Evolutionary conservation across 1,140 invertebrate genomes (phyloP), one percentile per base, ranked within the genome.

Genomic region (Telenomus remus): DNA sequence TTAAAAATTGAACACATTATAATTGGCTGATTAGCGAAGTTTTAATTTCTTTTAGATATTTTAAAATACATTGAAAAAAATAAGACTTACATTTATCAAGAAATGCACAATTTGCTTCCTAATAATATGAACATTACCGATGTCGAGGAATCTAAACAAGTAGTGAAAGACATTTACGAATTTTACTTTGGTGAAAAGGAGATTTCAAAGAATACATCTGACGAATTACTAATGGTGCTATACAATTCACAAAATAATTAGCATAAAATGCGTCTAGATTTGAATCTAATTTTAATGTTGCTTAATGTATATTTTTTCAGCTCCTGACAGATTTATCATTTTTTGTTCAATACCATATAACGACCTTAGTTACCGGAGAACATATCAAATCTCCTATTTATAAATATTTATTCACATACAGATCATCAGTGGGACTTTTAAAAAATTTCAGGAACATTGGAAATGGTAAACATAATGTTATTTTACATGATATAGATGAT

Each of bases 131-230:
- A 91, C 14, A 84, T 89, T 5, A 86, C 87, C 0, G 85, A 90
- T 56, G 54, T 53, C 3, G 57, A 76, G 2, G 84, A 86, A 10
- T 76, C 82, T 19, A 66, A 83, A 44, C 53, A 80, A 35, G 87
- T 92, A 1, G 91, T 90, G 0, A 79, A 89, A 9, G 78, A 85
- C 37, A 85, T 94, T 7, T 89, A 87, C 56, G 78, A 89, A 34
- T 92, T 90, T 68, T 94, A 94, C 82, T 90, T 93, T 47, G 82
- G 86, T 11, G 86, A 87, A 43, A 83, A 89, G 53, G 80, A 68
- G 15, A 68, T 73, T 46, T 49, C 56, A 0, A 3, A 34, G 0
- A 33, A 78, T 13, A 63, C 49, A 10, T 34, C 56, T 46, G 9
- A 57, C 14, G 68, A 75, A 55, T 44, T 74, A 9, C 16, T 69